Percentiles rank a stretch among this genome's conserved stretches.
phyloP scores from a whole-genome alignment of 2,888 invertebrate genomes.

The Hypena proboscidalis region DNA sequence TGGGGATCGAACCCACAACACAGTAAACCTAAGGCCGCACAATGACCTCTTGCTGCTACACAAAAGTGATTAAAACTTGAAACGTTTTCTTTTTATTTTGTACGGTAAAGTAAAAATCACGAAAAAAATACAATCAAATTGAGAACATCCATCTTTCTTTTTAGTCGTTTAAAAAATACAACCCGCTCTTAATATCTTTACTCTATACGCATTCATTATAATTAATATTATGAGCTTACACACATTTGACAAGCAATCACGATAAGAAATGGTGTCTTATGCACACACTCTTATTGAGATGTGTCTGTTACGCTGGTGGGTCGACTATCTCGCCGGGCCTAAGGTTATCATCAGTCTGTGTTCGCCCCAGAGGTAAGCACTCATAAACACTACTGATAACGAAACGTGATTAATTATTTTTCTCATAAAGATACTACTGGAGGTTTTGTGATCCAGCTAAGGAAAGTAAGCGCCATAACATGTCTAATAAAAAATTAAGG shows the following conservation, averaged over 20 bases:
- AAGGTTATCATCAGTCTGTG: conserved; percentile 42
- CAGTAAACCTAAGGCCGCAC: too few species aligned
- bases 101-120: too few species aligned
- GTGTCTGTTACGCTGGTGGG: conserved; percentile 38
- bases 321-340: conserved; percentile 40
- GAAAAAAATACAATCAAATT: too few species aligned
- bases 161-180: too few species aligned
- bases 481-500: too few species aligned
- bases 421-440: conserved; percentile 8
- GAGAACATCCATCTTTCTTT: too few species aligned
- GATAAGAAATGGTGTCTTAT: neutral
- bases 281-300: conserved; percentile 14
- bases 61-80: too few species aligned
- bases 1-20: too few species aligned
- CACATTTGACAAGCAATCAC: neutral
- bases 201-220: too few species aligned
- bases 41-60: too few species aligned
- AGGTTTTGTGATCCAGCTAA: neutral
- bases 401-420: conserved; percentile 26
- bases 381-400: conserved; percentile 35
- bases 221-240: neutral
- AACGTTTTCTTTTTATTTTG: too few species aligned
- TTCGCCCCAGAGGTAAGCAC: conserved; percentile 24
- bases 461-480: conserved; percentile 6
- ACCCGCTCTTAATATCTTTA: too few species aligned